Evolutionary conservation across 2,888 invertebrate species (phyloP).

Genomic region (Torymus auratus): DNA sequence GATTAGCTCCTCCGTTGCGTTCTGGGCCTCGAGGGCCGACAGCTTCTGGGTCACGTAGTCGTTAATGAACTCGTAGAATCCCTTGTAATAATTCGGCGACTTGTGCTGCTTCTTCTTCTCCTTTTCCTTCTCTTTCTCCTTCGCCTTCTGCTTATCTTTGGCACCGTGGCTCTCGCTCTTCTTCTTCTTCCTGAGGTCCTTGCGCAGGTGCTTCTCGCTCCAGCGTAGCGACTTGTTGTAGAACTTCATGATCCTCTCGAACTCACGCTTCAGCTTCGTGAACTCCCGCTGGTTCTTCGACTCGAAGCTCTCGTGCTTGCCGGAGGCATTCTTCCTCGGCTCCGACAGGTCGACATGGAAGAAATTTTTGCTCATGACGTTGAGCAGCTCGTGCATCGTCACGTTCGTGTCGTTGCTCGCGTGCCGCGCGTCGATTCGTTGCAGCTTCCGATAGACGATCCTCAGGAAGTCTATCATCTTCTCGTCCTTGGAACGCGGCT

Average conservation of each 20-base stretch:
- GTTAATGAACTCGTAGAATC: conserved; percentile 75
- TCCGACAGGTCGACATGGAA: conserved; percentile 73
- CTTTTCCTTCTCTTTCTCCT: conserved; percentile 65
- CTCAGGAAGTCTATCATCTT: conserved; percentile 74
- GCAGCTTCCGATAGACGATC: conserved; percentile 72
- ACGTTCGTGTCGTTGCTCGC: conserved; percentile 69
- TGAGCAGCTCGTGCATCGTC: conserved; percentile 74
- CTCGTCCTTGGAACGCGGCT: conserved; percentile 69
- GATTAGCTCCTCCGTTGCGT: conserved; percentile 72
- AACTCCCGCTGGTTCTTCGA: conserved; percentile 72
- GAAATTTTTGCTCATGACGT: conserved; percentile 74
- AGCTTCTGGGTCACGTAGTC: conserved; percentile 72
- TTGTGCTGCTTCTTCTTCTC: conserved; percentile 70
- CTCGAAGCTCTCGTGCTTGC: conserved; percentile 67
- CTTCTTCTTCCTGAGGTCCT: conserved; percentile 68
- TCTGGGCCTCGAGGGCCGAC: conserved; percentile 68
- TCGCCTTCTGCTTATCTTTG: conserved; percentile 64
- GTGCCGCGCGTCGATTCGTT: conserved; percentile 72
- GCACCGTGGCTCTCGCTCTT: conserved; percentile 60
- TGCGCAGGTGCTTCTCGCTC: conserved; percentile 72
- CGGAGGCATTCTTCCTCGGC: conserved; percentile 65
- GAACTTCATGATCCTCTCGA: conserved; percentile 73
- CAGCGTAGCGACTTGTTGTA: conserved; percentile 74
- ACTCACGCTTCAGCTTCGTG: conserved; percentile 72
- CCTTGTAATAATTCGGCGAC: conserved; percentile 70